phyloP scores from a whole-genome alignment of 2,888 invertebrate species.

The Cybosia mesomella region DNA sequence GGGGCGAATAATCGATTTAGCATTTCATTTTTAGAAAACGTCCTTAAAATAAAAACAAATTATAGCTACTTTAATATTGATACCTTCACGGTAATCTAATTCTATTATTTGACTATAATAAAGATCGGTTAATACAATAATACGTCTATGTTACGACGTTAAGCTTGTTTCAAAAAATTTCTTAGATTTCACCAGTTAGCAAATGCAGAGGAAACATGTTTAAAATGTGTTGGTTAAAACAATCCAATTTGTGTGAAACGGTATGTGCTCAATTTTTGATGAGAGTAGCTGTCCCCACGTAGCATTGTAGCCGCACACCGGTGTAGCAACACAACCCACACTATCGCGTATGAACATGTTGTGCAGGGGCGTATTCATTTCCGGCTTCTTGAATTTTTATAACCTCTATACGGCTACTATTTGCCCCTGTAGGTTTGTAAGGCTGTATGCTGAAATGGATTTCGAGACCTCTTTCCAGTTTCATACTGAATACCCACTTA shows the following conservation, averaged over 20 bases:
- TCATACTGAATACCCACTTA: slow-evolving; percentile 34
- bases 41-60: too few species aligned
- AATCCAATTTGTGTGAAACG: slow-evolving; percentile 49
- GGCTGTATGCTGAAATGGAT: slow-evolving; percentile 53
- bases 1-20: too few species aligned
- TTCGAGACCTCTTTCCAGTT: slow-evolving; percentile 28
- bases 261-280: slow-evolving; percentile 47
- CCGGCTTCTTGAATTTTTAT: slow-evolving; percentile 81
- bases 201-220: slow-evolving; percentile 24
- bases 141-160: background rate
- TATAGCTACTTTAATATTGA: background rate
- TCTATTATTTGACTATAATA: too few species aligned
- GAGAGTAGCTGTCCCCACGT: slow-evolving; percentile 42
- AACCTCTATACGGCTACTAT: slow-evolving; percentile 69
- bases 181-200: background rate
- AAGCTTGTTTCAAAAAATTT: background rate
- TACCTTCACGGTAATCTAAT: too few species aligned
- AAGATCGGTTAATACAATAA: background rate
- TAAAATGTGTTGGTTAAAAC: slow-evolving; percentile 37
- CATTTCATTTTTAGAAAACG: too few species aligned
- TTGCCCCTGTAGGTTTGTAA: slow-evolving; percentile 62
- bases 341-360: slow-evolving; percentile 50
- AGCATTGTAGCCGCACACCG: slow-evolving; percentile 18
- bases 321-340: slow-evolving; percentile 17
- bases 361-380: slow-evolving; percentile 75